Base-by-base conservation (phyloP, 2,113 vertebrate species). In the Istiophorus platypterus region DNA sequence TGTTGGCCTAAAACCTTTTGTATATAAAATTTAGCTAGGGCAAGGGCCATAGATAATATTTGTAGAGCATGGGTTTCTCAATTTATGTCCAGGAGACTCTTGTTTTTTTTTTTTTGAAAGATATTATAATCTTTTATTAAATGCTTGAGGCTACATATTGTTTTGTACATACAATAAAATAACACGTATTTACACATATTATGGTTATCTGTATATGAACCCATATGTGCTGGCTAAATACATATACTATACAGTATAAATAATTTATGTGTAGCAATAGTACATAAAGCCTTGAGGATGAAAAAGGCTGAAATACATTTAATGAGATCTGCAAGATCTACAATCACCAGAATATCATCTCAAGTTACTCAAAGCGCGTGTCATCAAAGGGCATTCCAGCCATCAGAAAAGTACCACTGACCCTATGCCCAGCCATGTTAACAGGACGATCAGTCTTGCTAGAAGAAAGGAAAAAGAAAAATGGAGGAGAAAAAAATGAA, bases 351-450 rank as follows among this genome's bases (percentile, higher is more conserved):
- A 76, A 49, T 42, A 66, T 49, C 12, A 49, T 57, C 78, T 76
- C 4, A 45, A 83, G 29, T 79, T 71, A 78, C 67, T 85, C 78
- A 10, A 56, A 72, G 81, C 58, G 52, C n/a, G 58, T 73, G 78
- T 87, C 72, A 87, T 92, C 78, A 91, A 76, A 81, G 86, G 77
- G 52, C 76, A 82, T 85, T 91, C 71, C 47, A 68, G 67, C 49
- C 70, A 90, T 86, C 85, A 92, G 86, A 92, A 78, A 79, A 89
- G 87, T 78, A 82, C 85, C 78, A 86, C 27, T 93, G 92, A 90
- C 90, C 90, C 81, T 74, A 34, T 67, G 78, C 45, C 70, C 49
- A 59, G 84, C 78, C 80, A 67, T 85, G 79, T 88, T 92, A 91
- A 92, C 87, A 91, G 89, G 83, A 85, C 62, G 63, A 92, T 85